Evolutionary conservation across 2,797 vertebrate species (phyloP).

Genomic region (Mallotus villosus): DNA sequence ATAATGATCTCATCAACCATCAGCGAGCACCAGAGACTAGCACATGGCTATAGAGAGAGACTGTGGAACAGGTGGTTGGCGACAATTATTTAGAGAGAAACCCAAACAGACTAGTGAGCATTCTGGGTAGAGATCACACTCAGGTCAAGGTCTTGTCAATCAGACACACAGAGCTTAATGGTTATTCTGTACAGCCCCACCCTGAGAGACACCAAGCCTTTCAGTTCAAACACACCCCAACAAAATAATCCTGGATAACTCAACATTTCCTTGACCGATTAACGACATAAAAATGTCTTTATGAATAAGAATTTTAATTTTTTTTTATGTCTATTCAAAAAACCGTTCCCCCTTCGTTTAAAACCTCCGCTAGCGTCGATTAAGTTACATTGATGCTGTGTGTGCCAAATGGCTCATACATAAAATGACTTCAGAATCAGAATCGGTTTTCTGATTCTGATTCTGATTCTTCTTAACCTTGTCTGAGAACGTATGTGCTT

Average conservation of each 20-base stretch:
- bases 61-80: neutral
- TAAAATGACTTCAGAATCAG: neutral
- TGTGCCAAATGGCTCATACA: neutral
- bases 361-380: too few relatives aligned
- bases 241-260: too few relatives aligned
- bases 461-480: too few relatives aligned
- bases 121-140: too few relatives aligned
- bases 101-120: neutral
- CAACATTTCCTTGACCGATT: neutral
- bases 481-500: neutral
- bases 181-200: too few relatives aligned
- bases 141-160: too few relatives aligned
- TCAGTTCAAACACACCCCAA: too few relatives aligned
- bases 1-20: slow-evolving; percentile 10
- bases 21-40: neutral
- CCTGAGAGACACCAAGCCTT: too few relatives aligned
- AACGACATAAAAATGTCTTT: neutral
- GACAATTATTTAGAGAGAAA: neutral
- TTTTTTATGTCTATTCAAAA: neutral
- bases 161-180: too few relatives aligned
- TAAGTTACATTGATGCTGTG: neutral
- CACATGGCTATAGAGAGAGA: neutral
- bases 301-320: neutral
- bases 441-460: too few relatives aligned
- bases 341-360: too few relatives aligned